phyloP scores from a whole-genome alignment of 2,888 invertebrate genomes.

The Cremastinae sp. region DNA sequence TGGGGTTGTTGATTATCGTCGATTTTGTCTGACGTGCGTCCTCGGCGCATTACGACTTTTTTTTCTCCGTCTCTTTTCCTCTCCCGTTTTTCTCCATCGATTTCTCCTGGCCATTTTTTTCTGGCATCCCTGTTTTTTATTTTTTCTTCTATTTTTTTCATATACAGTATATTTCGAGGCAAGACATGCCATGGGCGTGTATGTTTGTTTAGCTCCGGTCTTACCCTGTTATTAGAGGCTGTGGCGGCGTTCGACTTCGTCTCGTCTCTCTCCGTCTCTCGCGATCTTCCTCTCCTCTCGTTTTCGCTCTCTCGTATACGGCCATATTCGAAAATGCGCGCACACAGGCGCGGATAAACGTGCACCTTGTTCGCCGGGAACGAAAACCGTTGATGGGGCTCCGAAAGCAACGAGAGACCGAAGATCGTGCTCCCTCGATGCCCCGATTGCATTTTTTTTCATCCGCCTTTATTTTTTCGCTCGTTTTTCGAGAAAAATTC shows the following conservation, averaged over 20 bases:
- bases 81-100: not conserved
- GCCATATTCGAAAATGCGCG: no score
- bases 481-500: no score
- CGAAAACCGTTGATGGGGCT: slow-evolving; percentile 46
- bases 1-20: slow-evolving; percentile 15
- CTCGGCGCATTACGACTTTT: slow-evolving; percentile 26
- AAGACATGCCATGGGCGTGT: slow-evolving; percentile 79
- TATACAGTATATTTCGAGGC: slow-evolving; percentile 63
- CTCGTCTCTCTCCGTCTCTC: slow-evolving; percentile 48
- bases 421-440: slow-evolving; percentile 38
- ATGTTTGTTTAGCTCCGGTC: slow-evolving; percentile 79
- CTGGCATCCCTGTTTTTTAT: slow-evolving; percentile 44
- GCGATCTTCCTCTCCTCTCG: slow-evolving; percentile 35
- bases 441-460: slow-evolving; percentile 16
- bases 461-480: slow-evolving; percentile 46
- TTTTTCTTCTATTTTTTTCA: no score
- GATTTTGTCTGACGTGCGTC: slow-evolving; percentile 38
- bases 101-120: slow-evolving; percentile 36
- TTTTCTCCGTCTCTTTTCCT: slow-evolving; percentile 39
- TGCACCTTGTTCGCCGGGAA: slow-evolving; percentile 32
- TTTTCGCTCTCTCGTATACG: no score
- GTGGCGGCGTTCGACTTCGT: slow-evolving; percentile 65
- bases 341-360: not conserved
- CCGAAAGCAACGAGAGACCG: slow-evolving; percentile 52
- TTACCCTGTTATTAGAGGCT: slow-evolving; percentile 78